Percentiles rank a stretch among this genome's conserved stretches.
Evolutionary conservation across 2,888 invertebrate genomes (phyloP).

Genomic region (Urechis unicinctus): DNA sequence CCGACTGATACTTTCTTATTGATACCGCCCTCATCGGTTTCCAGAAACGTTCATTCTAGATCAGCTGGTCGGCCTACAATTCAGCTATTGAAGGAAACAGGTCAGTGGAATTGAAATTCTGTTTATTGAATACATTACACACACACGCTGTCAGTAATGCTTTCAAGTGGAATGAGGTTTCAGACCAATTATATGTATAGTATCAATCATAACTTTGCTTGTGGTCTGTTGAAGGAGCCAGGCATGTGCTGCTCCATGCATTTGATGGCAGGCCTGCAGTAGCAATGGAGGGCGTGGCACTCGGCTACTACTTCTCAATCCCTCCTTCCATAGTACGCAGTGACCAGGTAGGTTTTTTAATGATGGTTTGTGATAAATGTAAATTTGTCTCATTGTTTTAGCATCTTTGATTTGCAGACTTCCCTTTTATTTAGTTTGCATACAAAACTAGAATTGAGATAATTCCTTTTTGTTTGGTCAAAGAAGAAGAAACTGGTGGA

Average conservation of each 20-base stretch:
- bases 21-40: no score
- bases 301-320: conserved; percentile 51
- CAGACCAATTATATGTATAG: no score
- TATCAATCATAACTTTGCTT: background rate
- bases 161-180: no score
- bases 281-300: conserved; percentile 44
- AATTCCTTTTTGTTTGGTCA: background rate
- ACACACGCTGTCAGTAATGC: no score
- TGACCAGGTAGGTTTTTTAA: conserved; percentile 33
- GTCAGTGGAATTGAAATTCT: no score
- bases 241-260: conserved; percentile 49
- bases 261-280: conserved; percentile 50
- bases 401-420: no score
- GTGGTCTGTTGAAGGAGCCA: conserved; percentile 28
- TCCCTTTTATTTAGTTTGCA: no score
- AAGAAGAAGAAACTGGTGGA: conserved; percentile 47
- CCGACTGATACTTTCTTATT: no score
- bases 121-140: no score
- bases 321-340: conserved; percentile 48
- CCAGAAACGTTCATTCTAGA: conserved; percentile 52
- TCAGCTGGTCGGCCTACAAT: conserved; percentile 50
- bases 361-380: no score
- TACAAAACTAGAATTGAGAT: no score
- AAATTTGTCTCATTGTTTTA: no score
- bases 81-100: conserved; percentile 39